Conservation (phyloP, 2,888 invertebrate genomes). For the Temnothorax unifasciatus region DNA sequence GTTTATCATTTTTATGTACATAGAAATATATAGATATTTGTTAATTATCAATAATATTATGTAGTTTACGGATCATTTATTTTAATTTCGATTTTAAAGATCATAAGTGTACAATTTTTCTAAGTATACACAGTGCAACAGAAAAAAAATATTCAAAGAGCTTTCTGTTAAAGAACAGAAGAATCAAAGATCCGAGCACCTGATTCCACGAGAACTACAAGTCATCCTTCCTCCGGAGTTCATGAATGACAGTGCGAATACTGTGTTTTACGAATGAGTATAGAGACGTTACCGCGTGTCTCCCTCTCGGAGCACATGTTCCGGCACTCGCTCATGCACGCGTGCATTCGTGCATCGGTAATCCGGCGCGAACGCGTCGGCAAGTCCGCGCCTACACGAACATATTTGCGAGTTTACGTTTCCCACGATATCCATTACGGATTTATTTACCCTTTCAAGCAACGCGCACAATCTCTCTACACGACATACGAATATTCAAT, state of each 20-base stretch:
- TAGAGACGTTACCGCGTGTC: conserved; percentile 55
- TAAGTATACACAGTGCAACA: neutral
- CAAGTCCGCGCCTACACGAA: conserved; percentile 45
- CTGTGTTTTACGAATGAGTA: conserved; percentile 59
- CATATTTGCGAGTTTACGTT: conserved; percentile 59
- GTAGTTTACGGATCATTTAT: neutral
- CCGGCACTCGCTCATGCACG: conserved; percentile 34
- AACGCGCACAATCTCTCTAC: conserved; percentile 1
- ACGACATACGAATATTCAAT: conserved; percentile 2
- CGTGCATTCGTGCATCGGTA: neutral
- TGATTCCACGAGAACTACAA: conserved; percentile 49
- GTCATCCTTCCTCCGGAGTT: conserved; percentile 53
- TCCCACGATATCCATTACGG: conserved; percentile 78
- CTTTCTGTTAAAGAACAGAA: conserved; percentile 7
- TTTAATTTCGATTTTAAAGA: neutral
- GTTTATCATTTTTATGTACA: neutral
- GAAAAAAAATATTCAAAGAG: neutral
- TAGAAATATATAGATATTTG: neutral
- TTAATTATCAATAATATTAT: neutral
- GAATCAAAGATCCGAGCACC: conserved; percentile 25
- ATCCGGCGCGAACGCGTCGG: conserved; percentile 37
- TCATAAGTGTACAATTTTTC: neutral
- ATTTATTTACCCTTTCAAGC: conserved; percentile 69
- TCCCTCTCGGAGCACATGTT: conserved; percentile 31
- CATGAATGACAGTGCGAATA: conserved; percentile 59